Evolutionary conservation across 2,888 invertebrate species (phyloP).

Genomic region (Lithosia quadra): DNA sequence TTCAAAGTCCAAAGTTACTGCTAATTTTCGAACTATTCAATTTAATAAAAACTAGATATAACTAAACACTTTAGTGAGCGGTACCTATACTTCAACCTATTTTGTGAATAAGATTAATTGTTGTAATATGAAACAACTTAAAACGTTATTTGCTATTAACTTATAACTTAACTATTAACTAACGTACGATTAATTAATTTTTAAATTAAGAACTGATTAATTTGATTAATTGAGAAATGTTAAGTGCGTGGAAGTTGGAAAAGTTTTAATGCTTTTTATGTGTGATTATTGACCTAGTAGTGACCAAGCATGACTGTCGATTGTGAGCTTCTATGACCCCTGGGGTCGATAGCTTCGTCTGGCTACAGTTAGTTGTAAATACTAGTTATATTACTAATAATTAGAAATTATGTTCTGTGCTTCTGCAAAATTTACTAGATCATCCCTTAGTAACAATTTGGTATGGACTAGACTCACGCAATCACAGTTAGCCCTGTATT

Average conservation of each 20-base stretch:
- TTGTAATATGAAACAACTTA: slow-evolving; percentile 29
- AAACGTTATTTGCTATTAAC: slow-evolving; percentile 29
- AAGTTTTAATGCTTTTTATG: background rate
- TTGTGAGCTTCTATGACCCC: background rate
- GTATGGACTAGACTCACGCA: too few relatives aligned
- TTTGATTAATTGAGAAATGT: slow-evolving; percentile 31
- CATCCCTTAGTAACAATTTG: too few relatives aligned
- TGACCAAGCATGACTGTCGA: background rate
- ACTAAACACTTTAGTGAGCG: slow-evolving; percentile 39
- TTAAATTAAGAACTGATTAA: slow-evolving; percentile 36
- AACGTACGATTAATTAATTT: slow-evolving; percentile 39
- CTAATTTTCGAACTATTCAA: background rate
- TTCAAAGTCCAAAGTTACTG: background rate
- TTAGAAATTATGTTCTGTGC: background rate
- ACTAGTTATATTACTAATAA: background rate
- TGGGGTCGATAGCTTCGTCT: background rate
- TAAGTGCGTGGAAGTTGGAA: slow-evolving; percentile 1
- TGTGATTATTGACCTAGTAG: background rate
- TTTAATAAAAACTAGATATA: background rate
- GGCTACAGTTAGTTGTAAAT: background rate
- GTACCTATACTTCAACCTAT: slow-evolving; percentile 49
- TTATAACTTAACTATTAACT: slow-evolving; percentile 15
- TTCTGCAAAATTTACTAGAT: too few relatives aligned
- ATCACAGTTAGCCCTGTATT: too few relatives aligned
- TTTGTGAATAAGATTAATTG: slow-evolving; percentile 61